phyloP scores from a whole-genome alignment of 2,888 invertebrate species.

The Drosophila falleni region DNA sequence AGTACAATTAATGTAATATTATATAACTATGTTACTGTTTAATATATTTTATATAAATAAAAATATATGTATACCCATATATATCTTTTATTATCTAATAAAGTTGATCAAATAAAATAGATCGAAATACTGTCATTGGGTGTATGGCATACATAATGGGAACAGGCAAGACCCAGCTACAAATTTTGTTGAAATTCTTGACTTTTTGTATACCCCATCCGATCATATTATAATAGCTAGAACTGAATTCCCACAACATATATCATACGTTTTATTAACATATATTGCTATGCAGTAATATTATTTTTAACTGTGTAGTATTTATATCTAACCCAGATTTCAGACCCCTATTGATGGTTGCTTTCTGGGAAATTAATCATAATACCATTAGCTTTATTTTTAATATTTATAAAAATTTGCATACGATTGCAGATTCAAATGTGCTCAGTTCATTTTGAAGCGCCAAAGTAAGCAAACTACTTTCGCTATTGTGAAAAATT shows the following conservation, averaged over 20 bases:
- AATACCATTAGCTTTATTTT: background rate
- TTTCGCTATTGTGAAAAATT: background rate
- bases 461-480: background rate
- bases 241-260: background rate
- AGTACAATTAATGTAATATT: slow-evolving; percentile 68
- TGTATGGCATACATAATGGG: too few species aligned
- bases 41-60: slow-evolving; percentile 71
- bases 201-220: too few species aligned
- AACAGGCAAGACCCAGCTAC: too few species aligned
- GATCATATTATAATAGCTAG: background rate
- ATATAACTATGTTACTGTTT: slow-evolving; percentile 64
- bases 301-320: background rate
- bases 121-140: background rate
- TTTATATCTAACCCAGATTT: background rate
- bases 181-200: too few species aligned
- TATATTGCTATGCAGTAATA: background rate
- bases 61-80: slow-evolving; percentile 58
- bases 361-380: background rate
- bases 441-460: background rate
- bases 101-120: slow-evolving; percentile 53
- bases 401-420: too few species aligned
- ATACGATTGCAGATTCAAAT: too few species aligned
- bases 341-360: background rate
- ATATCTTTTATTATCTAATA: slow-evolving; percentile 69
- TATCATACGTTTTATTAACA: background rate